Percentiles rank a stretch among this genome's conserved stretches.
These are phyloP conservation scores for Macroteleia sp. DNA, from an alignment of 2,888 invertebrate genomes.

Conservation along the genomic window DNA sequence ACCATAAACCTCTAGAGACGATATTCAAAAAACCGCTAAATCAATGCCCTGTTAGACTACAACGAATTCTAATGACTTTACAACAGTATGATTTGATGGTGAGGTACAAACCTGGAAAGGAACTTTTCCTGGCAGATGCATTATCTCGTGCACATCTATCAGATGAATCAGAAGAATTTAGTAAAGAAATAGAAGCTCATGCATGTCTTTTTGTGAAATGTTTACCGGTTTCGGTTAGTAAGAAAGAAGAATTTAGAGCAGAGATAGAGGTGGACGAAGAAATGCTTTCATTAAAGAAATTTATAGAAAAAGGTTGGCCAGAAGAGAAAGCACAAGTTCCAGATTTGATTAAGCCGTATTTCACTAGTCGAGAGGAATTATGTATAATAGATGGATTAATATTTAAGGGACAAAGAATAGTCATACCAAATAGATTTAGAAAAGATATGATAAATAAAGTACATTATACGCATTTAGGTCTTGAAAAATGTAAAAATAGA, in stretches of 20 bases:
- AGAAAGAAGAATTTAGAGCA: constrained; percentile 32
- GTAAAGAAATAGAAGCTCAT: constrained; percentile 36
- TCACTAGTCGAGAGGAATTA: constrained; percentile 21
- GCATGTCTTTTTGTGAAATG: constrained; percentile 7
- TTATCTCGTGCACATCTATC: constrained; percentile 66
- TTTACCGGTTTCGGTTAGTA: constrained; percentile 28
- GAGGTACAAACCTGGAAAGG: constrained; percentile 69
- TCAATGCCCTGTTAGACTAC: no score
- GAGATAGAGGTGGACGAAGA: constrained; percentile 18
- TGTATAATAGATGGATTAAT: constrained; percentile 38
- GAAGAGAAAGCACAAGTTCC: constrained; percentile 49
- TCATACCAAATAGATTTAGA: no score
- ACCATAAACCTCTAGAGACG: no score
- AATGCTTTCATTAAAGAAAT: constrained; percentile 9
- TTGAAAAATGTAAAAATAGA: no score
- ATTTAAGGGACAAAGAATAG: constrained; percentile 55
- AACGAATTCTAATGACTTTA: no score
- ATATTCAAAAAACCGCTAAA: no score
- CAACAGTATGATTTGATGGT: no score
- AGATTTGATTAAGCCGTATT: constrained; percentile 35
- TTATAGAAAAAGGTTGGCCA: constrained; percentile 66
- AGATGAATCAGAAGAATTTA: constrained; percentile 6
- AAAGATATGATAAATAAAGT: no score
- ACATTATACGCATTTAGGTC: no score
- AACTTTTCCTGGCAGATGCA: constrained; percentile 72